phyloP scores from a whole-genome alignment of 1,140 invertebrate genomes.

The Sycophaga agraensis region DNA sequence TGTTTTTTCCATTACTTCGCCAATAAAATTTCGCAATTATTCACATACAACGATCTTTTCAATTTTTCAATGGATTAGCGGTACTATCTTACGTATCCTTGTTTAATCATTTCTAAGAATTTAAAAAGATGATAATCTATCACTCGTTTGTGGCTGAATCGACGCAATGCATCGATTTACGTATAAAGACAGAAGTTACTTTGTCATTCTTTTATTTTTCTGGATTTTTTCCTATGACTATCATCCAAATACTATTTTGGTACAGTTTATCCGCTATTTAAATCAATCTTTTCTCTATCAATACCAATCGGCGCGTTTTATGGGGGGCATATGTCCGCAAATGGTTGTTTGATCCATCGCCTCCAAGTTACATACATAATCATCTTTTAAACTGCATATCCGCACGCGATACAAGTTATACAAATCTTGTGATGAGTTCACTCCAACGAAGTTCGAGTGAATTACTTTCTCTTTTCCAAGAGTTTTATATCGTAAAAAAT shows the following conservation, averaged over 20 bases:
- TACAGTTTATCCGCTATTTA: constrained; percentile 29
- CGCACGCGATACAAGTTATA: constrained; percentile 28
- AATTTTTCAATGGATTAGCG: neutral
- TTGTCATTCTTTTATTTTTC: neutral
- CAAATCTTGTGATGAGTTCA: neutral
- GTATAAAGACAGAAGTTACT: constrained; percentile 15
- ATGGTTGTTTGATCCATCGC: neutral
- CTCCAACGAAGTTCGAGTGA: constrained; percentile 27
- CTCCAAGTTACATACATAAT: constrained; percentile 11
- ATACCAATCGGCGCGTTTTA: constrained; percentile 2
- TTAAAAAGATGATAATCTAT: constrained; percentile 22
- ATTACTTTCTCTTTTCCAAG: constrained; percentile 1
- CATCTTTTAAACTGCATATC: constrained; percentile 21
- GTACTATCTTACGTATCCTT: neutral
- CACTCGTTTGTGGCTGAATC: constrained; percentile 11
- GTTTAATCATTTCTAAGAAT: constrained; percentile 24
- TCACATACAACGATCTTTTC: neutral
- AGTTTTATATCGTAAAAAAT: constrained; percentile 24
- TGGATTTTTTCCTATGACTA: neutral
- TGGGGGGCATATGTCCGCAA: constrained; percentile 17
- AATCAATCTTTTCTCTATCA: constrained; percentile 10
- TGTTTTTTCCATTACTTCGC: constrained; percentile 14
- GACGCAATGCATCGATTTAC: constrained; percentile 23
- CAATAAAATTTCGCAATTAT: neutral
- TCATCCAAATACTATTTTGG: constrained; percentile 39